These are phyloP conservation scores for Calliopum simillimum DNA, from an alignment of 2,888 invertebrate genomes.

Conservation along the genomic window DNA sequence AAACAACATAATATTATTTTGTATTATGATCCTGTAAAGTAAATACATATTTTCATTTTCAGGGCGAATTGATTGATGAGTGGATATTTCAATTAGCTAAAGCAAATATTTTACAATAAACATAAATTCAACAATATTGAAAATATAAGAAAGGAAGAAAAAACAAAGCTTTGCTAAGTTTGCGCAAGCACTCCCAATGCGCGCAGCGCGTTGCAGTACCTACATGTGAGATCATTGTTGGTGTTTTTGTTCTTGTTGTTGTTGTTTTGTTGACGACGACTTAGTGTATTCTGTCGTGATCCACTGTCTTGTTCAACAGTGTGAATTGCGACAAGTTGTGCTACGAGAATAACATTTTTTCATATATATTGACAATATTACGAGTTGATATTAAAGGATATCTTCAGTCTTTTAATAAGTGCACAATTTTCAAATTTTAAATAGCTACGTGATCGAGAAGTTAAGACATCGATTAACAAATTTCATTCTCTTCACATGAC, in stretches of 20 bases:
- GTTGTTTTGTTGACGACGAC: constrained; percentile 41
- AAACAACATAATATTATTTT: not conserved
- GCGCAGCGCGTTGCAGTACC: constrained; percentile 45
- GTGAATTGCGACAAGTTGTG: constrained; percentile 64
- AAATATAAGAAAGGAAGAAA: too few relatives aligned
- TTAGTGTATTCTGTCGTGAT: constrained; percentile 50
- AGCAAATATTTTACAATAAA: constrained; percentile 12
- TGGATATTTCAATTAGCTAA: constrained; percentile 19
- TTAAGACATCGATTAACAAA: too few relatives aligned
- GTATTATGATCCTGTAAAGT: constrained; percentile 13
- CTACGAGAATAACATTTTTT: constrained; percentile 45
- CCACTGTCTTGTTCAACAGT: constrained; percentile 53
- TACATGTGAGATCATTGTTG: constrained; percentile 45
- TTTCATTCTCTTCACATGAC: too few relatives aligned
- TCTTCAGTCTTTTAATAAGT: too few relatives aligned
- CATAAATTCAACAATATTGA: constrained; percentile 15
- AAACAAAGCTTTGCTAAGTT: constrained; percentile 16
- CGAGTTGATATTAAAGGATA: not conserved
- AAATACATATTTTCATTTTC: not conserved
- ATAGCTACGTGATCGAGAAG: too few relatives aligned
- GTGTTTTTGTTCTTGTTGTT: constrained; percentile 39
- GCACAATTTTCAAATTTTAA: too few relatives aligned
- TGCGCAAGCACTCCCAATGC: constrained; percentile 41
- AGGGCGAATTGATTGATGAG: not conserved
- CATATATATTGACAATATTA: constrained; percentile 10